These are phyloP conservation scores for Ganaspis brasiliensis DNA, from an alignment of 2,888 invertebrate species.

Conservation along the genomic window DNA sequence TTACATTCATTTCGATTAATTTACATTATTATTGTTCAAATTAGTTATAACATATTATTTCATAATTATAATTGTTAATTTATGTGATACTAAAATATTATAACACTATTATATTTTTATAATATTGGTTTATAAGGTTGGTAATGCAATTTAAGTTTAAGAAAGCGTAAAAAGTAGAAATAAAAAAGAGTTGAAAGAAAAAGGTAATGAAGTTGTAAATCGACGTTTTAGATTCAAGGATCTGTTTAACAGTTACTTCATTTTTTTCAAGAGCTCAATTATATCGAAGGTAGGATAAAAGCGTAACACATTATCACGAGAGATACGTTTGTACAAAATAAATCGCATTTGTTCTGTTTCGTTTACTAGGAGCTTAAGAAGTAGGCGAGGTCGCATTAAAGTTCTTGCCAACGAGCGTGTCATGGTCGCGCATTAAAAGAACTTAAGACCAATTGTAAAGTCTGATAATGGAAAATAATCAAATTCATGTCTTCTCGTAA, in stretches of 20 bases:
- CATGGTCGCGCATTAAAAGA: slow-evolving; percentile 4
- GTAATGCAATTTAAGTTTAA: too few species aligned
- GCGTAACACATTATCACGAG: neutral
- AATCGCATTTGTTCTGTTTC: slow-evolving; percentile 31
- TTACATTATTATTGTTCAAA: too few species aligned
- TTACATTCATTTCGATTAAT: too few species aligned
- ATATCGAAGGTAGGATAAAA: neutral
- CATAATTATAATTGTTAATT: too few species aligned
- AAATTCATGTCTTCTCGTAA: neutral
- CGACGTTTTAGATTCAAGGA: slow-evolving; percentile 7
- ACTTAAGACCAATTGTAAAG: neutral
- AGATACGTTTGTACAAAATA: neutral
- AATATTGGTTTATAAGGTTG: too few species aligned
- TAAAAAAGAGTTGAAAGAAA: neutral
- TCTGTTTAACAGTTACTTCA: neutral
- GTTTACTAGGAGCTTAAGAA: slow-evolving; percentile 19
- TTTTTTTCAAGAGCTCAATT: slow-evolving; percentile 23
- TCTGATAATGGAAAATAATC: slow-evolving; percentile 12
- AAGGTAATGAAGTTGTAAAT: neutral
- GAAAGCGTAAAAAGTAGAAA: neutral
- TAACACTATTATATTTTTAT: too few species aligned
- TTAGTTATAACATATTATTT: too few species aligned
- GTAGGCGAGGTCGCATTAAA: slow-evolving; percentile 31
- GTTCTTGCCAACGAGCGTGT: slow-evolving; percentile 21
- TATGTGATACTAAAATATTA: too few species aligned